A percentile compares a stretch with the other conserved stretches of the same genome.
These are phyloP conservation scores for Empis stercorea DNA, from an alignment of 2,888 invertebrate genomes.

Conservation along the genomic window DNA sequence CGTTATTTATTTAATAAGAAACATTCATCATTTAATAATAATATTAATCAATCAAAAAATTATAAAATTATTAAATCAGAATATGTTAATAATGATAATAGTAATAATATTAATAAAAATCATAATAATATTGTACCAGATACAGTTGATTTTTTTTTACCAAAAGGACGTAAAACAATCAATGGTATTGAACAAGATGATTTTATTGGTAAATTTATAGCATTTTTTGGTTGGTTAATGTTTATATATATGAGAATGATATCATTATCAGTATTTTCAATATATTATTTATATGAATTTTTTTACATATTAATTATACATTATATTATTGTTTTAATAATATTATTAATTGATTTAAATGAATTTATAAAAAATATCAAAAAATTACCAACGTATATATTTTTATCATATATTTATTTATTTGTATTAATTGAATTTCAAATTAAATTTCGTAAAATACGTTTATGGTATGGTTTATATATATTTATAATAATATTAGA, in stretches of 20 bases:
- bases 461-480: slow-evolving; percentile 56
- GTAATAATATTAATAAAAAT: slow-evolving; percentile 2
- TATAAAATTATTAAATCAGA: no score
- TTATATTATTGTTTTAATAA: slow-evolving; percentile 50
- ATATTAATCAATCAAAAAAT: no score
- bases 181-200: slow-evolving; percentile 65
- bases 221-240: slow-evolving; percentile 64
- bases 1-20: slow-evolving; percentile 37
- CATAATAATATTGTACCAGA: slow-evolving; percentile 6
- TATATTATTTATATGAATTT: slow-evolving; percentile 49
- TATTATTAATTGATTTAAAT: slow-evolving; percentile 47
- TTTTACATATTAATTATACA: slow-evolving; percentile 48
- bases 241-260: slow-evolving; percentile 60
- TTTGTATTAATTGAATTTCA: slow-evolving; percentile 69
- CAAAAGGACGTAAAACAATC: slow-evolving; percentile 39
- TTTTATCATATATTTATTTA: slow-evolving; percentile 60
- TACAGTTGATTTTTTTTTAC: slow-evolving; percentile 31
- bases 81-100: neutral
- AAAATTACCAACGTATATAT: slow-evolving; percentile 47
- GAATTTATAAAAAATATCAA: slow-evolving; percentile 29
- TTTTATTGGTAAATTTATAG: slow-evolving; percentile 50
- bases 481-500: slow-evolving; percentile 51
- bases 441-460: slow-evolving; percentile 51
- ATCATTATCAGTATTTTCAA: slow-evolving; percentile 54
- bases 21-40: slow-evolving; percentile 19